phyloP scores from a whole-genome alignment of 2,797 vertebrate species.

The Bucorvus abyssinicus region DNA sequence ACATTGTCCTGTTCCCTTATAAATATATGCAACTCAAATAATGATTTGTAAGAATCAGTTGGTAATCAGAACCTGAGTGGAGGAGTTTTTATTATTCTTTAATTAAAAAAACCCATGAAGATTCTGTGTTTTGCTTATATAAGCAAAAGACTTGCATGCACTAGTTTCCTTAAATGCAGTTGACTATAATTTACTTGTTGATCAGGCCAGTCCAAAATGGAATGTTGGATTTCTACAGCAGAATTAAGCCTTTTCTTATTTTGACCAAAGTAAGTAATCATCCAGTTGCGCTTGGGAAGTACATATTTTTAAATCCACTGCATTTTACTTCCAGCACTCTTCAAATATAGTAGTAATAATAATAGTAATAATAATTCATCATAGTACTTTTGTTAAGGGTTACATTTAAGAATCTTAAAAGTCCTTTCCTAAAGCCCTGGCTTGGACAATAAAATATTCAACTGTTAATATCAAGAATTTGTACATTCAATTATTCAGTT shows the following conservation, averaged over 20 bases:
- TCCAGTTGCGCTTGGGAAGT: neutral
- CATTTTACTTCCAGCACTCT: neutral
- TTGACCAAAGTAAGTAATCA: neutral
- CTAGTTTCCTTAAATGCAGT: neutral
- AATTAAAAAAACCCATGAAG: neutral
- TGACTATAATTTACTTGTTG: neutral
- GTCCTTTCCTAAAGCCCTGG: neutral
- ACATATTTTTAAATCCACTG: neutral
- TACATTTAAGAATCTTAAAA: neutral
- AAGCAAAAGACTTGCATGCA: neutral
- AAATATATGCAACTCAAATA: neutral
- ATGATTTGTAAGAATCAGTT: neutral
- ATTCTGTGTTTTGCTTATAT: neutral
- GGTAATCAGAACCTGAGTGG: neutral
- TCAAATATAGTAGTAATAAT: neutral
- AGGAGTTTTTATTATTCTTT: neutral
- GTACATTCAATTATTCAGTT: neutral
- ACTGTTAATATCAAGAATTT: neutral
- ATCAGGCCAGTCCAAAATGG: neutral
- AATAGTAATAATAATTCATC: neutral
- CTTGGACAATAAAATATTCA: neutral
- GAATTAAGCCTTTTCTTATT: neutral
- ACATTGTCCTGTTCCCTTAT: neutral
- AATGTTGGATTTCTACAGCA: neutral
- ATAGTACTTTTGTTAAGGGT: neutral